These are phyloP conservation scores for Chelonia mydas DNA, from an alignment of 2,797 vertebrate genomes.

Conservation along the genomic window DNA sequence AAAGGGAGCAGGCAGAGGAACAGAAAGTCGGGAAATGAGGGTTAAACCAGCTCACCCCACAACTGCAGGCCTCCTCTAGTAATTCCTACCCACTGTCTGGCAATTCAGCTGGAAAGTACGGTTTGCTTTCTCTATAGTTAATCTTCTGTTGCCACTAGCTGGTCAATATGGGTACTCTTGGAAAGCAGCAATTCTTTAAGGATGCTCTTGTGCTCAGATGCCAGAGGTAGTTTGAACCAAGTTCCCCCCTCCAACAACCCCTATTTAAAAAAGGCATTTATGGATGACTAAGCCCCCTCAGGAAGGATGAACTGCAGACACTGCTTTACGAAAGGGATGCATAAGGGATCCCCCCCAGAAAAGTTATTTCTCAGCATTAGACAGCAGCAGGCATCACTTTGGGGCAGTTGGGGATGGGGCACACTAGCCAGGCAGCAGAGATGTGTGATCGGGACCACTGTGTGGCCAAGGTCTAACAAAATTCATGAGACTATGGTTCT, in stretches of 20 bases:
- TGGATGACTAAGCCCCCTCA: neutral
- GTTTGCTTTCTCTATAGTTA: conserved; percentile 73
- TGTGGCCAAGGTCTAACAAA: neutral
- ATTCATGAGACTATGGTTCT: too few species aligned
- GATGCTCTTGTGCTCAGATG: neutral
- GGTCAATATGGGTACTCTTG: conserved; percentile 78
- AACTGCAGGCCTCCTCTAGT: neutral
- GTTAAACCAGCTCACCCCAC: neutral
- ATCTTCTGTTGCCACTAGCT: conserved; percentile 85
- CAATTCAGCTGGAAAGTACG: neutral
- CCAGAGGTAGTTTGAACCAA: neutral
- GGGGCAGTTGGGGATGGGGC: neutral
- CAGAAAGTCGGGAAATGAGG: neutral
- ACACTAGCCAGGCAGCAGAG: neutral
- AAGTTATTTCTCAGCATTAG: neutral
- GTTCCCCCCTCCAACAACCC: neutral
- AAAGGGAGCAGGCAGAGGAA: neutral
- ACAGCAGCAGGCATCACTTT: neutral
- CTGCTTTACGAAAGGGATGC: neutral
- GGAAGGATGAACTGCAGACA: accelerated
- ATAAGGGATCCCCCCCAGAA: neutral
- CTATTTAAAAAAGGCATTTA: accelerated
- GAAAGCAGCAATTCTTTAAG: conserved; percentile 45
- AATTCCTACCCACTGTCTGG: neutral
- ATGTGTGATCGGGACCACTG: too few species aligned